A percentile compares a stretch with the other conserved stretches of the same genome.
phyloP scores from a whole-genome alignment of 2,888 invertebrate species.

The Aricia artaxerxes region DNA sequence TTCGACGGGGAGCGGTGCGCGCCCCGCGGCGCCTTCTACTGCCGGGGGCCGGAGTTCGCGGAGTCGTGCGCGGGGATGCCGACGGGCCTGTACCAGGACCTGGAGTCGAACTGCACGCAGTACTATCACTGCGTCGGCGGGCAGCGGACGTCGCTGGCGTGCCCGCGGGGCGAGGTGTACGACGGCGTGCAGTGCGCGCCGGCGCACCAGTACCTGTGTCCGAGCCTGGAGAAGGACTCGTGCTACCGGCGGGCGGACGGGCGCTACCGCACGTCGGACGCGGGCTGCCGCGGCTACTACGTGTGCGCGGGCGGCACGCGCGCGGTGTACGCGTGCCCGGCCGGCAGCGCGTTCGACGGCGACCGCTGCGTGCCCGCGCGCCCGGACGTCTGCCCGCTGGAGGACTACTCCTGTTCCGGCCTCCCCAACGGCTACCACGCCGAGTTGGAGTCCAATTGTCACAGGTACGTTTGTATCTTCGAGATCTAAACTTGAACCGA shows the following conservation, averaged over 20 bases:
- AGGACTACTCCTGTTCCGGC: slow-evolving; percentile 71
- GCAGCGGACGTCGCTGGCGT: slow-evolving; percentile 63
- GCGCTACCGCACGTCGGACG: slow-evolving; percentile 72
- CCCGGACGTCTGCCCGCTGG: slow-evolving; percentile 59
- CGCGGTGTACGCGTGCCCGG: slow-evolving; percentile 79
- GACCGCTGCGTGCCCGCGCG: slow-evolving; percentile 72
- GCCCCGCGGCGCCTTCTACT: slow-evolving; percentile 60
- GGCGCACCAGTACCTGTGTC: slow-evolving; percentile 63
- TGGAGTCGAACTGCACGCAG: slow-evolving; percentile 73
- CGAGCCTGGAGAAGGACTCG: slow-evolving; percentile 71
- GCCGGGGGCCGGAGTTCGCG: slow-evolving; percentile 69
- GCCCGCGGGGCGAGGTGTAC: slow-evolving; percentile 64
- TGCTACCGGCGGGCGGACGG: slow-evolving; percentile 79
- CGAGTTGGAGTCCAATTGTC: slow-evolving; percentile 76
- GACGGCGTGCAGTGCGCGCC: slow-evolving; percentile 71
- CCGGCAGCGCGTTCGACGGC: slow-evolving; percentile 77
- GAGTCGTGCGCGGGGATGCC: slow-evolving; percentile 69
- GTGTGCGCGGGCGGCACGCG: slow-evolving; percentile 79
- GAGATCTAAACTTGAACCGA: not conserved
- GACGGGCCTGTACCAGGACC: slow-evolving; percentile 79
- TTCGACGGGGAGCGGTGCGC: slow-evolving; percentile 77
- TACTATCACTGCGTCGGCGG: slow-evolving; percentile 75
- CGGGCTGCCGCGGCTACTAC: slow-evolving; percentile 81
- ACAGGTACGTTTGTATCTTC: slow-evolving; percentile 52
- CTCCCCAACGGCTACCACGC: slow-evolving; percentile 80